These are phyloP conservation scores for Paramacrobiotus metropolitanus DNA, from an alignment of 1,140 invertebrate genomes.

Conservation along the genomic window DNA sequence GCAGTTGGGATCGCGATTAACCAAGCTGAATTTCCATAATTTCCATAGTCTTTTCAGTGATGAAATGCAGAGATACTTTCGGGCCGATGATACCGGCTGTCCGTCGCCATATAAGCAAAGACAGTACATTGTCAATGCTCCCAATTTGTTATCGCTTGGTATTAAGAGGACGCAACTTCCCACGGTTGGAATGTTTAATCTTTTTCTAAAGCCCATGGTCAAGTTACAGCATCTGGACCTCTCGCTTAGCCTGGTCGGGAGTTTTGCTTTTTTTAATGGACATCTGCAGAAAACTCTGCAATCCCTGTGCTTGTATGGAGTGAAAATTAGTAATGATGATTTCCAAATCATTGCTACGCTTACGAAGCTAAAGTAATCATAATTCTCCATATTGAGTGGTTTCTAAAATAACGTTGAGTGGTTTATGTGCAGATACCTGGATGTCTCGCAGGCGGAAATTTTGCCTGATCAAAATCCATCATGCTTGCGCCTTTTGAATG, in stretches of 20 bases:
- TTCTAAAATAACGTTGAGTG: not conserved
- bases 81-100: not conserved
- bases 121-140: not conserved
- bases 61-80: not conserved
- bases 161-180: not conserved
- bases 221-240: not conserved
- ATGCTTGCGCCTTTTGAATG: not conserved
- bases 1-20: not conserved
- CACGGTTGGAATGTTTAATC: not conserved
- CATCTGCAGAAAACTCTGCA: not conserved
- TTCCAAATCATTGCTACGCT: not conserved
- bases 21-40: not conserved
- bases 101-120: not conserved
- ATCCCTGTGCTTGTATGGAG: constrained; percentile 1
- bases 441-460: not conserved
- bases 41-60: not conserved
- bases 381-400: not conserved
- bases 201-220: not conserved
- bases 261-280: not conserved
- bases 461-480: not conserved
- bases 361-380: not conserved
- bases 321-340: not conserved
- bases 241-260: not conserved
- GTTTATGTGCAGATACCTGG: not conserved
- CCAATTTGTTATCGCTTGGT: not conserved